A percentile compares a stretch with the other conserved stretches of the same genome.
These are phyloP conservation scores for Protodeltote pygarga DNA, from an alignment of 2,888 invertebrate species.

Conservation along the genomic window DNA sequence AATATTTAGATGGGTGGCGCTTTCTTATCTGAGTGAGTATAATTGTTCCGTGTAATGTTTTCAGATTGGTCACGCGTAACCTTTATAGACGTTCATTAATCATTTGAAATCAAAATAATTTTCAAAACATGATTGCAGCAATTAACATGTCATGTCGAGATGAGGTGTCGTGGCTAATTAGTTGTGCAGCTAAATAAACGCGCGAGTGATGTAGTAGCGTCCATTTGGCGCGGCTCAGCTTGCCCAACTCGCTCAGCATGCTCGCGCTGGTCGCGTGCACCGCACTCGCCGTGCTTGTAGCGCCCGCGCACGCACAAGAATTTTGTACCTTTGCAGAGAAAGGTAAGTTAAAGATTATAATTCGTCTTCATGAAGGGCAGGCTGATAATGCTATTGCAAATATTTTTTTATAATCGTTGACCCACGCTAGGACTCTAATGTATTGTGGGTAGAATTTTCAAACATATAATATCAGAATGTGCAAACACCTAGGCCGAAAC, in stretches of 20 bases:
- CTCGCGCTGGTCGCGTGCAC: not conserved
- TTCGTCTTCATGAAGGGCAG: too few species aligned
- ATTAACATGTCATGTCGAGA: constrained; percentile 15
- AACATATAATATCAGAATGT: too few species aligned
- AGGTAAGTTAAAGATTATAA: constrained; percentile 3
- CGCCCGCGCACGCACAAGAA: constrained; percentile 5
- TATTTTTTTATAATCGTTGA: too few species aligned
- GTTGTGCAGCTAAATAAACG: constrained; percentile 13
- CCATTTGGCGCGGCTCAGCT: not conserved
- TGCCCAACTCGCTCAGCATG: not conserved
- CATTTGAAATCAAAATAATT: constrained; percentile 9
- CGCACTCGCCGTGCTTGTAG: not conserved
- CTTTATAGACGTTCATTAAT: constrained; percentile 14
- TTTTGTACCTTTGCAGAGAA: constrained; percentile 3
- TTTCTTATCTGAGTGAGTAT: not conserved
- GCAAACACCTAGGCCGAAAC: too few species aligned
- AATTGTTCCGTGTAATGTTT: constrained; percentile 4
- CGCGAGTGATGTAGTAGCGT: not conserved
- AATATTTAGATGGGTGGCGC: not conserved
- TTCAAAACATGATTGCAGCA: constrained; percentile 23
- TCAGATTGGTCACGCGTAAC: constrained; percentile 20
- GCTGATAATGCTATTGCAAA: too few species aligned
- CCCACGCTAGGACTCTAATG: too few species aligned
- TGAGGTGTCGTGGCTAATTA: constrained; percentile 13
- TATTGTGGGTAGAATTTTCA: too few species aligned